A percentile compares a stretch with the other conserved stretches of the same genome.
phyloP scores from a whole-genome alignment of 2,797 vertebrate genomes.

The Choloepus didactylus region DNA sequence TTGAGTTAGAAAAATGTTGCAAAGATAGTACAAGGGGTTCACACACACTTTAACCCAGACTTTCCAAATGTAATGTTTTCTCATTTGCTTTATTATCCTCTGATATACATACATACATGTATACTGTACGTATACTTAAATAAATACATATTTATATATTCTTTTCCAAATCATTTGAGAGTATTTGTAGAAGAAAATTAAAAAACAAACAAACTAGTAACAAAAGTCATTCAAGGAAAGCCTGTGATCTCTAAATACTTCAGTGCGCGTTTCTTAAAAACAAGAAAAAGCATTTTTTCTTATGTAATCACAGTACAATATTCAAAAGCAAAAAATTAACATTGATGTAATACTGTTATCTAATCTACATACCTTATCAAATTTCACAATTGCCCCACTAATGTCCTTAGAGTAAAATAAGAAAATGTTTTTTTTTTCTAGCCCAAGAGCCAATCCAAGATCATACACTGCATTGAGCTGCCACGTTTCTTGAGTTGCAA shows the following conservation, averaged over 20 bases:
- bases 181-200: neutral
- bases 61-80: neutral
- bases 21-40: neutral
- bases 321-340: neutral
- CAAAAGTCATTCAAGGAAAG: no score
- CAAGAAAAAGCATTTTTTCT: neutral
- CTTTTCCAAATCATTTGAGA: neutral
- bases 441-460: neutral
- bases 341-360: neutral
- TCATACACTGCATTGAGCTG: neutral
- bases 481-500: neutral
- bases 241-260: neutral
- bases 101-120: neutral
- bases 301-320: neutral
- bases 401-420: neutral
- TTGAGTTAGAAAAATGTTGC: neutral
- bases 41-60: neutral
- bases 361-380: neutral
- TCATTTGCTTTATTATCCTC: neutral
- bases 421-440: neutral
- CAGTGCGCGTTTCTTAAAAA: neutral
- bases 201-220: no score
- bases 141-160: neutral
- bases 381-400: neutral
- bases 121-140: neutral